Evolutionary conservation across 1,140 invertebrate genomes (phyloP), one percentile per base, ranked within the genome.

Genomic region (Drosophila grimshawi): DNA sequence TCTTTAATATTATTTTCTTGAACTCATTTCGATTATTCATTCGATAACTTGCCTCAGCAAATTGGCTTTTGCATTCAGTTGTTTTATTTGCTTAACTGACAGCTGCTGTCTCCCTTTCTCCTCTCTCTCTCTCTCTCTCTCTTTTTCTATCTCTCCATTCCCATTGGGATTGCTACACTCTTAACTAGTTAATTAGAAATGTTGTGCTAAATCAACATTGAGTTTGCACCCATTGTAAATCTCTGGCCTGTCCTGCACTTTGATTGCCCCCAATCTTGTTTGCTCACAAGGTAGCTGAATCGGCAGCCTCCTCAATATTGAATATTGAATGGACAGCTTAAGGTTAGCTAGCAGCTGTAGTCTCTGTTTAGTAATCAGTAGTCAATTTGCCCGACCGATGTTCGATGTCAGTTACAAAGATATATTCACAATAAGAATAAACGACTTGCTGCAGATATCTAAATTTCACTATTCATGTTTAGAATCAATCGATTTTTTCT

Each of bases 151-250:
- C 39, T 10, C 10, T n/a, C 39, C 10, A n/a, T n/a, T 10, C n/a
- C 39, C 5, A 4, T 5, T 5, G 33, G 4, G 5, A 4, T 33
- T 33, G n/a, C 39, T n/a, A 10, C 33, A 2, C 61, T 64, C 51
- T 46, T 35, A 64, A 30, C 52, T 45, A 43, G 68, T 57, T 71
- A 71, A 71, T 71, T 71, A 71, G 68, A 65, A 57, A 64, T 57
- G 52, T 51, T 41, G 60, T 35, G 4, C 49, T n/a, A 39, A 46
- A 37, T 48, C 27, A 57, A 67, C 35, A 60, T 52, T 43, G 30
- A 46, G 39, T 32, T 61, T 63, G 57, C 51, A 37, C 41, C 39
- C 56, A 61, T 55, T 46, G 57, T 55, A 39, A 53, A 52, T 59
- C n/a, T 59, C 7, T 41, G 56, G 43, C 41, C 48, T 68, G 67